Percentiles rank a stretch among this genome's conserved stretches.
Conservation (phyloP, 2,113 vertebrate genomes). For the Chroicocephalus ridibundus region DNA sequence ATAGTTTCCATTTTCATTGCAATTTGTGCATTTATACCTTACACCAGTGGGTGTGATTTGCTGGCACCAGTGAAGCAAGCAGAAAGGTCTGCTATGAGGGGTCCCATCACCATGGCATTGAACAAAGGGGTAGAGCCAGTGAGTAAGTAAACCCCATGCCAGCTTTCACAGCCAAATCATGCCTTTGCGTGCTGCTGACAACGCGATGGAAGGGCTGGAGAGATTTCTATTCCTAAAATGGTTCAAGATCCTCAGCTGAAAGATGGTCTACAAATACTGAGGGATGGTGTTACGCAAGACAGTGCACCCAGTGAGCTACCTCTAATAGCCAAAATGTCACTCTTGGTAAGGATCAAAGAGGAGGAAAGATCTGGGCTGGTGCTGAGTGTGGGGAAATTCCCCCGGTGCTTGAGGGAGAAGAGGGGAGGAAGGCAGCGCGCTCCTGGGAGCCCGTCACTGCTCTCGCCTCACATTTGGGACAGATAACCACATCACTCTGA, state of each 20-base stretch:
- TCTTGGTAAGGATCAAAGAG: neutral
- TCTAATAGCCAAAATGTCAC: neutral
- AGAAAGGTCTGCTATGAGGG: neutral
- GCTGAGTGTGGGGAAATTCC: neutral
- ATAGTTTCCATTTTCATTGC: neutral
- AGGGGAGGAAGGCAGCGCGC: neutral
- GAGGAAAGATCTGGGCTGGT: neutral
- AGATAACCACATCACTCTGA: neutral
- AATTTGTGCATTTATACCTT: neutral
- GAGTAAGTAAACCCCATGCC: neutral
- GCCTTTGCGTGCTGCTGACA: neutral
- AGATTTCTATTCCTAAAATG: neutral
- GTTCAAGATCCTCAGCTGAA: neutral
- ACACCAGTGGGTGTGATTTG: neutral
- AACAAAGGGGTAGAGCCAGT: neutral
- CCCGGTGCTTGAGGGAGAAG: neutral
- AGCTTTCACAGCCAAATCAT: neutral
- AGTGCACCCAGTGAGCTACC: rapidly evolving
- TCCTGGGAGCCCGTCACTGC: neutral
- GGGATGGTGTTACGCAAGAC: neutral
- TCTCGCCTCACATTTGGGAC: neutral
- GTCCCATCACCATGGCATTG: rapidly evolving
- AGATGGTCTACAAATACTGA: neutral
- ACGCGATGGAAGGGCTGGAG: neutral
- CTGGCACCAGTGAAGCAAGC: neutral